Evolutionary conservation across 2,113 vertebrate genomes (phyloP), one percentile per base, ranked within the genome.

Genomic region (Nibea albiflora): DNA sequence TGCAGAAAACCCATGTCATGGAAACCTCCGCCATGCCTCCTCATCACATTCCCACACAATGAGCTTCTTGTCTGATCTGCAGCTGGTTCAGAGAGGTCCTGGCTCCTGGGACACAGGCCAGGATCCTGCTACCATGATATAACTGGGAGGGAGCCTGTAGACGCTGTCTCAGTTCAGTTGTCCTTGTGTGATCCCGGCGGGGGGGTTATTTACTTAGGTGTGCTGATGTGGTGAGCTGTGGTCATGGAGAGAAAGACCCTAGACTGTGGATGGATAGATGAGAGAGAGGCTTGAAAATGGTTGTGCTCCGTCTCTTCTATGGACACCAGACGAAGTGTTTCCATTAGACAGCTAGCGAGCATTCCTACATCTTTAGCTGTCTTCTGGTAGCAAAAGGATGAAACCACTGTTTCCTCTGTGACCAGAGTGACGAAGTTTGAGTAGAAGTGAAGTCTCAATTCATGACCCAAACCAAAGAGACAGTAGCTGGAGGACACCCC

Each of bases 151-250:
- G 63, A 80, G 57, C 56, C 86, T 80, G 64, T 11, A 56, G 57
- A 63, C 42, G 11, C 10, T 46, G 19, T 63, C 74, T 81, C 9
- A 53, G 16, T 26, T 35, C 19, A n/a, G 58, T 28, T 20, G 72
- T 46, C 62, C 73, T 16, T 42, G 39, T 66, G 26, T 52, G 81
- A 60, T 70, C 61, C 69, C 66, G 42, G 67, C 24, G 22, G 26
- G 5, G 47, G 17, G 53, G 50, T 63, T 92, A 88, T 88, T 92
- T 89, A 75, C 63, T 75, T 80, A 91, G 90, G 84, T 92, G 80
- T 73, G 69, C 54, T 70, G 35, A 39, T 39, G 80, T 77, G 87
- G 84, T 81, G 44, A 71, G 47, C 62, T 68, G 53, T 71, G 39
- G 72, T 84, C 61, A 42, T 49, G 26, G 74, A 56, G 42, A 66